These are phyloP conservation scores for Ariolimax columbianus DNA, from an alignment of 2,888 invertebrate genomes.

Conservation along the genomic window DNA sequence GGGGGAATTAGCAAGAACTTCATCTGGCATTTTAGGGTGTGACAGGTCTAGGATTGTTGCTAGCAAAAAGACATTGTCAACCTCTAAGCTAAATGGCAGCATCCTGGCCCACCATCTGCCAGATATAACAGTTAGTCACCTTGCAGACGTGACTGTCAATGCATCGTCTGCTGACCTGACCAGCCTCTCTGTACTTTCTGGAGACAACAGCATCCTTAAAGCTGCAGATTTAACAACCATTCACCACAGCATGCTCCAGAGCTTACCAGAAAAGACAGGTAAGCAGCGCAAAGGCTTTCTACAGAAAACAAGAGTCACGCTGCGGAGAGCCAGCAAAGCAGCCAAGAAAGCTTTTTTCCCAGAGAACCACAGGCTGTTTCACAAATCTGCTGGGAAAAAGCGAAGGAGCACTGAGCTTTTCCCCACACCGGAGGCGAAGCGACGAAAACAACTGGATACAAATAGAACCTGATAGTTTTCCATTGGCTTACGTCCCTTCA, in stretches of 20 bases:
- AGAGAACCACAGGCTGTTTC: slow-evolving; percentile 51
- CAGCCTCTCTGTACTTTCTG: slow-evolving; percentile 30
- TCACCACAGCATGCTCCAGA: slow-evolving; percentile 47
- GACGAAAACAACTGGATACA: slow-evolving; percentile 22
- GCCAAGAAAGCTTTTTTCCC: slow-evolving; percentile 57
- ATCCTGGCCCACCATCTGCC: slow-evolving; percentile 23
- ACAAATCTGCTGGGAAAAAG: slow-evolving; percentile 42
- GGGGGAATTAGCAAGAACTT: slow-evolving; percentile 12
- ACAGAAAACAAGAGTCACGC: slow-evolving; percentile 53
- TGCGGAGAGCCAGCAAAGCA: slow-evolving; percentile 52
- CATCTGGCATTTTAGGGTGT: neutral
- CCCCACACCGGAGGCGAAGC: slow-evolving; percentile 28
- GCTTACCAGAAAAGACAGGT: neutral
- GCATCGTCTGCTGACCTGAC: slow-evolving; percentile 32
- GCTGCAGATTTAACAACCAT: slow-evolving; percentile 7
- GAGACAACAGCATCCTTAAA: slow-evolving; percentile 28
- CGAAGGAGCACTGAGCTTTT: slow-evolving; percentile 48
- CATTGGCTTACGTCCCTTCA: neutral
- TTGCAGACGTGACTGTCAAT: slow-evolving; percentile 35
- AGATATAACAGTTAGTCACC: slow-evolving; percentile 41
- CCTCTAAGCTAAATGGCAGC: slow-evolving; percentile 23
- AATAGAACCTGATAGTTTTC: neutral
- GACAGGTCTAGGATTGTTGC: neutral
- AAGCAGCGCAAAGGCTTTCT: slow-evolving; percentile 46
- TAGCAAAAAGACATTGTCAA: slow-evolving; percentile 36